Conservation (phyloP, 2,113 vertebrate genomes). For the Colius striatus region DNA sequence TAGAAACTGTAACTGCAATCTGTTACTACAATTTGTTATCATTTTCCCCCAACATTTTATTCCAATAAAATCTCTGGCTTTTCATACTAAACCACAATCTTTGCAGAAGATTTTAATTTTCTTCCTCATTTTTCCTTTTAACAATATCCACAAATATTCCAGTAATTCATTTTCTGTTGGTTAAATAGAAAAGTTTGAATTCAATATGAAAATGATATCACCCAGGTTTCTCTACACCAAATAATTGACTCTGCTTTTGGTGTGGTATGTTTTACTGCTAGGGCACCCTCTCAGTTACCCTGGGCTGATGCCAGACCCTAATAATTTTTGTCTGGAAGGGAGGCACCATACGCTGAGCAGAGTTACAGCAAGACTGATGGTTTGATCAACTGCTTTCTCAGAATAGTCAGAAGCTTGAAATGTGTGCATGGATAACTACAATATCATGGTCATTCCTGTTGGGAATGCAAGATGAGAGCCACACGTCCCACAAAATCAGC, state of each 20-base stretch:
- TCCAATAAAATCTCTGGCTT: slow-evolving; percentile 4
- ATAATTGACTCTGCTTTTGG: background rate
- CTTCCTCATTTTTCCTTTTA: slow-evolving; percentile 45
- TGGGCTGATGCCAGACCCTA: background rate
- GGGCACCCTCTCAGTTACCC: background rate
- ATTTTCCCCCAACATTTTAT: background rate
- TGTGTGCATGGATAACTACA: background rate
- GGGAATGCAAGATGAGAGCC: background rate
- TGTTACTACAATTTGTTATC: background rate
- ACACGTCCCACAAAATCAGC: background rate
- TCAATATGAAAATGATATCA: background rate
- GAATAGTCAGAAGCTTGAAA: background rate
- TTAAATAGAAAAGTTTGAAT: slow-evolving; percentile 13
- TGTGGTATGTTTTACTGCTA: background rate
- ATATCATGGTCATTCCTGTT: background rate
- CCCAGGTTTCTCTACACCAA: background rate
- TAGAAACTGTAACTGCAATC: background rate
- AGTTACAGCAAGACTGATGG: background rate
- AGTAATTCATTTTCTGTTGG: slow-evolving; percentile 16
- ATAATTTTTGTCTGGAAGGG: background rate
- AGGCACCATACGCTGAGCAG: background rate
- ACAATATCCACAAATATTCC: slow-evolving; percentile 31
- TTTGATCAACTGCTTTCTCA: background rate
- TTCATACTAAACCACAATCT: slow-evolving; percentile 47
- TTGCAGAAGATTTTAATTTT: slow-evolving; percentile 46